A percentile compares a stretch with the other conserved stretches of the same genome.
Evolutionary conservation across 2,113 vertebrate genomes (phyloP).

Genomic region (Lonchura striata): DNA sequence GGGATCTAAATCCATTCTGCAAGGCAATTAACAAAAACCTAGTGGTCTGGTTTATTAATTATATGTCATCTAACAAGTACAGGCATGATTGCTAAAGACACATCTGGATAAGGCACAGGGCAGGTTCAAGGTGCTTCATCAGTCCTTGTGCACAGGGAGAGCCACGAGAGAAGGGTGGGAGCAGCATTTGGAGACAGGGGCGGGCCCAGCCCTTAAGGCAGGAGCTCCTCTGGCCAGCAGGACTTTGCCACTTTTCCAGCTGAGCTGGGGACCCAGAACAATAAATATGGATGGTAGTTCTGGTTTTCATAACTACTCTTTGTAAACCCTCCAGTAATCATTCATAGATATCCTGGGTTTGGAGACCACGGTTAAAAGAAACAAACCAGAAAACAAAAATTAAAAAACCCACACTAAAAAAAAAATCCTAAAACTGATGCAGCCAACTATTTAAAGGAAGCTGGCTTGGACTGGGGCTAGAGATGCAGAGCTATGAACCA

Average conservation of each 20-base stretch:
- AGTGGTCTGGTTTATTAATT: neutral
- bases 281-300: neutral
- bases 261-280: neutral
- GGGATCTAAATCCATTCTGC: neutral
- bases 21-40: neutral
- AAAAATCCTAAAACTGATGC: neutral
- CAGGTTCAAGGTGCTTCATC: neutral
- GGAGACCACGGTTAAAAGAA: neutral
- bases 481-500: neutral
- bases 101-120: neutral
- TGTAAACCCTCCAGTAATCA: neutral
- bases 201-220: accelerated
- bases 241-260: neutral
- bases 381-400: neutral
- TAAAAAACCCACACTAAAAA: accelerated
- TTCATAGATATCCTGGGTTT: neutral
- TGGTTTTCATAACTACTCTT: neutral
- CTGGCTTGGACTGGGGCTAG: neutral
- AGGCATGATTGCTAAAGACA: neutral
- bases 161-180: accelerated
- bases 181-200: neutral
- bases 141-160: neutral
- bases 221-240: neutral
- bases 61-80: neutral
- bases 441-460: neutral